Base-by-base conservation (phyloP, 2,888 invertebrate genomes). In the Trimorus sp. region DNA sequence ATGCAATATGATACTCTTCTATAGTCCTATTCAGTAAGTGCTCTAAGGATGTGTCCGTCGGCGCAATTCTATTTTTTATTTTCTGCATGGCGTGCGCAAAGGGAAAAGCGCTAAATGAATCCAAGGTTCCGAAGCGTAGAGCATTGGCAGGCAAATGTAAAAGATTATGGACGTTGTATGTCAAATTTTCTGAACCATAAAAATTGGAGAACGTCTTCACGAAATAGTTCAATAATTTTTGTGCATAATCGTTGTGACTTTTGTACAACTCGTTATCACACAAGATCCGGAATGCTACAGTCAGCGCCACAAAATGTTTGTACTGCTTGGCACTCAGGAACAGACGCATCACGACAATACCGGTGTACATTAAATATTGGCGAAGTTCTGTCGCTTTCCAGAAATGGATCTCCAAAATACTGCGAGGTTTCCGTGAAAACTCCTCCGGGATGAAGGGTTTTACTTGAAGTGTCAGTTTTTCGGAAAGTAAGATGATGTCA, bases 11-110 rank as follows among this genome's bases (percentile, higher is more conserved):
- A n/a, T 48, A 48, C 48, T 48, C 48, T 51, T 78, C 54, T 37
- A 26, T 42, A 38, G 40, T 68, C 12, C 54, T 14, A 42, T 68
- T 68, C 7, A 68, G 15, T 40, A 54, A 15, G 38, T 68, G 66
- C 37, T 68, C 15, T 14, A 56, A 38, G 3, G 54, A 42, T 42
- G 42, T 45, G 42, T 45, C 45, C 51, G 14, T 54, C 6, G 66
- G 15, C 12, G 38, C 40, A 36, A 56, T 45, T 16, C 38, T 40
- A 4, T 36, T 36, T 37, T 66, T 66, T 1, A 54, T 8, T 26
- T 66, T 68, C 12, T 68, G 54, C 54, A 68, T 26, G 0, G 15
- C 12, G 16, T 68, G 53, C 26, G 53, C 66, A 53, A 68, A 68
- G 14, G 7, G n/a, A 16, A 54, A 68, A 1, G 66, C 66, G 36